phyloP scores from a whole-genome alignment of 2,113 vertebrate genomes.

The Corythaixoides concolor region DNA sequence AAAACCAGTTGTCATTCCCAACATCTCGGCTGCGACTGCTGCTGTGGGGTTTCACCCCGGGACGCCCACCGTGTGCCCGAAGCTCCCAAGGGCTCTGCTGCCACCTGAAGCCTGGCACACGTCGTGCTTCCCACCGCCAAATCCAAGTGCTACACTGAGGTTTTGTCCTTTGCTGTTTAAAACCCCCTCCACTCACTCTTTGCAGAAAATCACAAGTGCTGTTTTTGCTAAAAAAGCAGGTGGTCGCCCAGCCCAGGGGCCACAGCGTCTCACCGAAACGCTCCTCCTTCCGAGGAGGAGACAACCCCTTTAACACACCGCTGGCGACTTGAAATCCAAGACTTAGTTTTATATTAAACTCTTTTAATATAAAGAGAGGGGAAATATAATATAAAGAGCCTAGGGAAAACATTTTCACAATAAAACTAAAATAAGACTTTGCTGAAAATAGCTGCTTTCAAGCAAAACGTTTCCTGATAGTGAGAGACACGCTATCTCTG shows the following conservation, averaged over 20 bases:
- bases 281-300: background rate
- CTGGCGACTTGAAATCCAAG: background rate
- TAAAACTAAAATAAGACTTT: background rate
- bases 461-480: background rate
- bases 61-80: fast-evolving
- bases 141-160: fast-evolving
- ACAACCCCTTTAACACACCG: background rate
- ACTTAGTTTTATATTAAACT: background rate
- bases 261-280: background rate
- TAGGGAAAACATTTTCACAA: background rate
- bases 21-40: background rate
- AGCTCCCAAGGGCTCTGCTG: background rate
- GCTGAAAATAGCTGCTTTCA: background rate
- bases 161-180: background rate
- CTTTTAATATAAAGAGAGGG: background rate
- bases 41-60: fast-evolving
- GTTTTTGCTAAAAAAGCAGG: background rate
- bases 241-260: background rate
- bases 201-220: background rate
- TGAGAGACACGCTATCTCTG: fast-evolving
- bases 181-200: background rate
- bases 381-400: background rate
- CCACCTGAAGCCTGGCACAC: background rate
- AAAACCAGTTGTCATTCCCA: background rate
- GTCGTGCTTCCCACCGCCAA: background rate